Percentiles rank a stretch among this genome's conserved stretches.
phyloP scores from a whole-genome alignment of 2,888 invertebrate genomes.

The Omphaloscelis lunosa region DNA sequence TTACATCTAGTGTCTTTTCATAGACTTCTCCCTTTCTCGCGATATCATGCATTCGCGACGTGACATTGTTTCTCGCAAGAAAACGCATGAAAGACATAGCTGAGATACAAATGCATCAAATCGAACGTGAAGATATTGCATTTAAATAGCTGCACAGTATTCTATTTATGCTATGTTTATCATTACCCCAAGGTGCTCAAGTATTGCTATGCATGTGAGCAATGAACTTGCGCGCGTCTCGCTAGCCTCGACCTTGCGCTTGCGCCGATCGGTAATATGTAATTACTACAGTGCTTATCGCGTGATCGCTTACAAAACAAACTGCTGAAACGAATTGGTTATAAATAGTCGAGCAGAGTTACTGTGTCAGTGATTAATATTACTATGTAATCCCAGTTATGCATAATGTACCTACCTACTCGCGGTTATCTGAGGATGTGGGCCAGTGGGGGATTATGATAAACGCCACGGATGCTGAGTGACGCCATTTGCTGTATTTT shows the following conservation, averaged over 20 bases:
- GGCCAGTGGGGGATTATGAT: conserved; percentile 35
- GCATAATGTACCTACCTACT: conserved; percentile 8
- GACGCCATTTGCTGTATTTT: conserved; percentile 17
- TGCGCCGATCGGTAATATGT: conserved; percentile 49
- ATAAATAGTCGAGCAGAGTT: conserved; percentile 46
- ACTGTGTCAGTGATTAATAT: conserved; percentile 51
- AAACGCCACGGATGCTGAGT: conserved; percentile 24
- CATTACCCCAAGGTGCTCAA: conserved; percentile 59
- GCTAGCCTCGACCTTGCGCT: conserved; percentile 77
- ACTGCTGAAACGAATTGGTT: conserved; percentile 62
- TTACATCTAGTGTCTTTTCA: conserved; percentile 32
- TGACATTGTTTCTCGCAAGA: conserved; percentile 27
- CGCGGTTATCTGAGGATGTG: conserved; percentile 47
- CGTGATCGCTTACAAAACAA: conserved; percentile 66
- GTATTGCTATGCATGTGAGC: conserved; percentile 66
- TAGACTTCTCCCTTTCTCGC: conserved; percentile 29
- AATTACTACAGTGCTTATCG: conserved; percentile 57
- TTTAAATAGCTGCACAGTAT: conserved; percentile 11
- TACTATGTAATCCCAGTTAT: conserved; percentile 19
- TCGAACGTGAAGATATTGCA: conserved; percentile 36
- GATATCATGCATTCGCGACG: conserved; percentile 18
- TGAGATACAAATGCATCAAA: conserved; percentile 5
- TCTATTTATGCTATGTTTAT: conserved; percentile 53
- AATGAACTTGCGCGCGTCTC: conserved; percentile 75
- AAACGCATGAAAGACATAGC: conserved; percentile 1